Base-by-base conservation (phyloP, 2,113 vertebrate genomes). In the Oriolus oriolus region DNA sequence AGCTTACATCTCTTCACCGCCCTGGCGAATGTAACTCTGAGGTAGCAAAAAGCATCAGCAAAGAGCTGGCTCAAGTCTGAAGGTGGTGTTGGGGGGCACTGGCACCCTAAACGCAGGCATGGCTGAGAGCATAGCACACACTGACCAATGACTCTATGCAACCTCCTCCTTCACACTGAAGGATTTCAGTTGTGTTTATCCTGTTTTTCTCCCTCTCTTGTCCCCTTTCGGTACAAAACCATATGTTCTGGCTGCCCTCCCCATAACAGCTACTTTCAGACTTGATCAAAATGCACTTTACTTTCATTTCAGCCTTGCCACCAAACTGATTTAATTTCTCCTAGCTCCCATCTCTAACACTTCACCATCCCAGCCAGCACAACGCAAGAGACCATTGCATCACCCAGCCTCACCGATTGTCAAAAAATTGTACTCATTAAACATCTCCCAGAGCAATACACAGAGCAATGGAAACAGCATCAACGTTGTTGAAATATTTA, bases 111-210 rank as follows among this genome's bases (percentile, higher is more conserved):
- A 91, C 52, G 78, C 61, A 50, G 0, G 1, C 19, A 18, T 5
- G 59, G 70, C 57, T 70, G 42, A 45, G 9, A 86, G 45, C 63
- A 33, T 0, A 42, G 70, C 42, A 26, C 20, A 30, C 13, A 4
- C 39, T 2, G 10, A 70, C 4, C 1, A 33, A 59, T 4, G 0
- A n/a, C 22, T 60, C 33, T 21, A 1, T 1, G 3, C 27, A 70
- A 53, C 5, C 84, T 9, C 0, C 1, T 1, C n/a, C 60, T 88
- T 37, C n/a, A 31, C 1, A 0, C 6, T 45, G 49, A 84, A 78
- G 42, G 47, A 69, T 63, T 81, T 49, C 11, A 5, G 3, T 45
- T 87, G 28, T 4, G 0, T 16, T 16, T 42, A 57, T 11, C n/a
- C 71, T 53, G 13, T 77, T 94, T 88, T 87, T 50, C 52, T 64